Percentiles rank a stretch among this genome's conserved stretches.
These are phyloP conservation scores for Denticeps clupeoides DNA, from an alignment of 2,797 vertebrate species.

Conservation along the genomic window DNA sequence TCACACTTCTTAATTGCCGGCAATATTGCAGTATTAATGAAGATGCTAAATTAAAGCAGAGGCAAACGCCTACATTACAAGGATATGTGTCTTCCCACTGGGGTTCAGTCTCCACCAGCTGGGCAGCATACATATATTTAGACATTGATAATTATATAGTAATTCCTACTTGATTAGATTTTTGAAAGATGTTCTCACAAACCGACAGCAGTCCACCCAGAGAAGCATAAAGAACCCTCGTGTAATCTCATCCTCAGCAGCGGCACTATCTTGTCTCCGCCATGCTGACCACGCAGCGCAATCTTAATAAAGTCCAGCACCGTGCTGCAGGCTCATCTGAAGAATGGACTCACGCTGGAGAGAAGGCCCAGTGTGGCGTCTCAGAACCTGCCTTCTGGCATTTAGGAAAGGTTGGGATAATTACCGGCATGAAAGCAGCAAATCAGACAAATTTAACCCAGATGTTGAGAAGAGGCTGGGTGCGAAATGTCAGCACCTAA, in stretches of 20 bases:
- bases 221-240: background rate
- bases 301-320: background rate
- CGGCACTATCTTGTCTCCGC: background rate
- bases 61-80: no score
- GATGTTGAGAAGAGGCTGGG: conserved; percentile 33
- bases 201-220: no score
- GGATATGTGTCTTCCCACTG: no score
- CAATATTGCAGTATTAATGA: no score
- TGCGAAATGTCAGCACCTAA: conserved; percentile 32
- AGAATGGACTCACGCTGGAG: conserved; percentile 17
- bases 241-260: background rate
- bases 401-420: conserved; percentile 39
- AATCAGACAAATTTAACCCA: conserved; percentile 39
- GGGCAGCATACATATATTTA: no score
- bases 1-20: no score
- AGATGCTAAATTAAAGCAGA: no score
- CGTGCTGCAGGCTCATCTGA: conserved; percentile 14
- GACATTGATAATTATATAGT: no score
- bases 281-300: background rate
- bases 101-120: no score
- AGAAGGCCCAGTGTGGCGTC: conserved; percentile 28
- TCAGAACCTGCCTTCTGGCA: conserved; percentile 31
- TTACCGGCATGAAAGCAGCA: conserved; percentile 32
- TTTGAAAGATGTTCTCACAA: no score
- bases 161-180: no score